Base-by-base conservation (phyloP, 2,113 vertebrate species). In the Callaeas wilsoni region DNA sequence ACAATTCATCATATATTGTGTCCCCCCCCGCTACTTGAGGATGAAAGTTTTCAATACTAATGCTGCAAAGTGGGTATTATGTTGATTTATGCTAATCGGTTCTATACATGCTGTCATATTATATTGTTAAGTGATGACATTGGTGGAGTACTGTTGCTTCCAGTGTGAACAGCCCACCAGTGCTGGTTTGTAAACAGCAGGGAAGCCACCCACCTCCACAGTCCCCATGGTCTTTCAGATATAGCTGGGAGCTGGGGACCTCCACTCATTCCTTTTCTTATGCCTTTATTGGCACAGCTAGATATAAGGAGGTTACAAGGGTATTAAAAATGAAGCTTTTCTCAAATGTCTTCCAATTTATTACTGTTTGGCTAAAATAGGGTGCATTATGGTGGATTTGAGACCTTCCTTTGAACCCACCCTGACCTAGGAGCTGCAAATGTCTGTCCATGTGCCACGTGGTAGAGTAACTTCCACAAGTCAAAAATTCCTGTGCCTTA, bases 71-170 rank as follows among this genome's bases (percentile, higher is more conserved):
- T 96, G 90, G 57, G 49, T 91, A 95, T 94, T 96, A 97, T 87
- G 95, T 95, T 98, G 97, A 98, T 97, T 96, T 96, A 95, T 97
- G 93, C 55, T 97, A 94, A 97, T 96, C 22, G 1, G 76, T 82
- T 95, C 81, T 94, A 82, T 62, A 89, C 93, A 95, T 87, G 76
- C 86, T 96, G 95, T 96, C 94, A 75, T 91, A 87, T 89, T 94
- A 64, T 65, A 53, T 78, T 75, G 92, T 96, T 96, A 97, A 94
- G 87, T 84, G 81, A 50, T 79, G 95, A 89, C 91, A 79, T 32
- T 82, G 77, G 86, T 94, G 96, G 94, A 93, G 94, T 92, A 94
- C 69, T 81, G 73, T 90, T 70, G 52, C 41, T 79, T 96, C 83
- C 90, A 57, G 62, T 15, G 23, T 84, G 93, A 96, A 84, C 69